Evolutionary conservation across 2,888 invertebrate species (phyloP).

Genomic region (Orchesellides sinensis): DNA sequence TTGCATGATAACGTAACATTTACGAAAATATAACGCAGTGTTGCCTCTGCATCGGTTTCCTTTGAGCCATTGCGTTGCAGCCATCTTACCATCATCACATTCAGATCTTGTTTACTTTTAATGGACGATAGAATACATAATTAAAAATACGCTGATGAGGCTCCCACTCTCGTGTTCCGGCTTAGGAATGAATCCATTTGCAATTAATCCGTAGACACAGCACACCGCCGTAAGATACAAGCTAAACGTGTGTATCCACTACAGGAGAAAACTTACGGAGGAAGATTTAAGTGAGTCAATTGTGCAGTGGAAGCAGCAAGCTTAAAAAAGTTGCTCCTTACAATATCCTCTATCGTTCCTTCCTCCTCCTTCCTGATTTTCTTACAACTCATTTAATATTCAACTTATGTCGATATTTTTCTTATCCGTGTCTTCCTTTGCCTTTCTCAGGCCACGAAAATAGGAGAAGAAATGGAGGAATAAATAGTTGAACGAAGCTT

Average conservation of each 20-base stretch:
- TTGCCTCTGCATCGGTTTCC: neutral
- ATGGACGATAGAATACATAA: constrained; percentile 46
- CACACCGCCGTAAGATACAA: neutral
- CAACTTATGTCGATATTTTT: constrained; percentile 49
- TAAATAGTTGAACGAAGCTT: constrained; percentile 55
- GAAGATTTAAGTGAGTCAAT: constrained; percentile 55
- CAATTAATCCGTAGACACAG: too few relatives aligned
- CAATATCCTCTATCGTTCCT: constrained; percentile 25
- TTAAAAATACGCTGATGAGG: constrained; percentile 20
- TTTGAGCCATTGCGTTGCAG: neutral
- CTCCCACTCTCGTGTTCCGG: neutral
- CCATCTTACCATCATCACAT: constrained; percentile 1
- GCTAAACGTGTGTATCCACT: neutral
- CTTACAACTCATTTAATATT: constrained; percentile 66
- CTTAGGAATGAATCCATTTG: neutral
- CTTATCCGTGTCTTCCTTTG: neutral
- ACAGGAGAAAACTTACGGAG: neutral
- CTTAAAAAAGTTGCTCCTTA: too few relatives aligned
- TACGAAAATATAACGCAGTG: constrained; percentile 22
- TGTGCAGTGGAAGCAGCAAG: neutral
- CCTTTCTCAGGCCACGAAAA: neutral
- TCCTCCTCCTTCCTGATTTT: constrained; percentile 55
- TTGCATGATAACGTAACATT: constrained; percentile 50
- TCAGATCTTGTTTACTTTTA: constrained; percentile 44
- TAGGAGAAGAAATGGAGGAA: constrained; percentile 38